These are phyloP conservation scores for Myripristis jacobus DNA, from an alignment of 2,797 vertebrate species.

Conservation along the genomic window DNA sequence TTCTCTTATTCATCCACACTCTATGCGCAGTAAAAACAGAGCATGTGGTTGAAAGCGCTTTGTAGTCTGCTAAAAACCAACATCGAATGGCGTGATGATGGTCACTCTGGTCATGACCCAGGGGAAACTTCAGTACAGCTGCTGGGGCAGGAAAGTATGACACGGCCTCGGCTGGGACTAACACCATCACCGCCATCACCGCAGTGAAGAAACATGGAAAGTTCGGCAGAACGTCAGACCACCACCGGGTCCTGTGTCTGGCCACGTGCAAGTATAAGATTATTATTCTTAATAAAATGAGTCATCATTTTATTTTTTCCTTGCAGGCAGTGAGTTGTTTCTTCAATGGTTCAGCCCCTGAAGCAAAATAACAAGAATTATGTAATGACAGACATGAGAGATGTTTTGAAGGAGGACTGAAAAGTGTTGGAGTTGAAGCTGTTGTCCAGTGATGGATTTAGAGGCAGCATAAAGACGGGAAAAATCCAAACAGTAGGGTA, in stretches of 20 bases:
- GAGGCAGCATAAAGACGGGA: conserved; percentile 11
- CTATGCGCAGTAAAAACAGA: conserved; percentile 53
- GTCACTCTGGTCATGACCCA: conserved; percentile 58
- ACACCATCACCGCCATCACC: conserved; percentile 63
- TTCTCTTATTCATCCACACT: conserved; percentile 3
- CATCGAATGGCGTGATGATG: conserved; percentile 65
- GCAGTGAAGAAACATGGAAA: conserved; percentile 84
- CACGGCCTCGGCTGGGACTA: conserved; percentile 62
- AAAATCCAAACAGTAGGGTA: conserved; percentile 1
- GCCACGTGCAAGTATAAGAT: conserved; percentile 77
- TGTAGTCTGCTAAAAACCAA: conserved; percentile 72
- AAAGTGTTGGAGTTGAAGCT: conserved; percentile 14
- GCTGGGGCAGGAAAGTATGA: conserved; percentile 85
- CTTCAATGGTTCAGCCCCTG: conserved; percentile 13
- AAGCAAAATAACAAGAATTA: conserved; percentile 34
- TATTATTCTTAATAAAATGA: conserved; percentile 75
- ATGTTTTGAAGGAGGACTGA: not conserved
- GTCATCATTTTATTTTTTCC: conserved; percentile 66
- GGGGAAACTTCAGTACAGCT: conserved; percentile 70
- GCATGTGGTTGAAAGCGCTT: conserved; percentile 63
- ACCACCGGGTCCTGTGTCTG: conserved; percentile 71
- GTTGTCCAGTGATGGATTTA: conserved; percentile 16
- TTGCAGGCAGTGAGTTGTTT: conserved; percentile 22
- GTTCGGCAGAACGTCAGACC: conserved; percentile 67
- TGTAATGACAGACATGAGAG: conserved; percentile 33